A percentile compares a stretch with the other conserved stretches of the same genome.
Evolutionary conservation across 1,140 invertebrate species (phyloP).

Genomic region (Odontomachus brunneus): DNA sequence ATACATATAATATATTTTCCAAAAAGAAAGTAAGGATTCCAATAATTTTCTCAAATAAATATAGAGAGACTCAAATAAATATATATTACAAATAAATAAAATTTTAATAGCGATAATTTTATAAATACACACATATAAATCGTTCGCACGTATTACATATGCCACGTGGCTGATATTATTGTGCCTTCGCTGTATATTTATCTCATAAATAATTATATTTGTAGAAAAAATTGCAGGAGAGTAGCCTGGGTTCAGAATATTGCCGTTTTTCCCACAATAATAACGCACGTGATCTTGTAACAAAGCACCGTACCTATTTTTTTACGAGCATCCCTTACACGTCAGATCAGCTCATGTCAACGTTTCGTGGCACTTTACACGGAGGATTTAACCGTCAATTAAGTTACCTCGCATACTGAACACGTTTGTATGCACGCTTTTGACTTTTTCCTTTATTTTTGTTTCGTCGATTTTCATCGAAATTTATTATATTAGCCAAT

Average conservation of each 20-base stretch:
- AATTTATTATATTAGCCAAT: slow-evolving; percentile 8
- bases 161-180: neutral
- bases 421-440: neutral
- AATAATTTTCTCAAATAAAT: neutral
- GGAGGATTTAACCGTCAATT: slow-evolving; percentile 76
- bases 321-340: slow-evolving; percentile 71
- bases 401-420: slow-evolving; percentile 23
- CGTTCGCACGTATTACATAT: neutral
- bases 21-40: neutral
- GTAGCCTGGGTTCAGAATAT: slow-evolving; percentile 42
- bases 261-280: slow-evolving; percentile 77
- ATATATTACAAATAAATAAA: too few species aligned
- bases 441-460: slow-evolving; percentile 6
- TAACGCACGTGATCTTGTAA: slow-evolving; percentile 69
- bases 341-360: slow-evolving; percentile 78
- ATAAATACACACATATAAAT: neutral
- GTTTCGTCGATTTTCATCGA: neutral
- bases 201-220: neutral
- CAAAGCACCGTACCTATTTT: slow-evolving; percentile 52
- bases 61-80: too few species aligned
- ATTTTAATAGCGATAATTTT: too few species aligned
- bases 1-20: neutral
- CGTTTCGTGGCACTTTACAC: slow-evolving; percentile 72
- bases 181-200: neutral
- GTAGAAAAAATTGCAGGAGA: slow-evolving; percentile 27